phyloP scores from a whole-genome alignment of 2,113 vertebrate species.

The Pseudopodoces humilis region DNA sequence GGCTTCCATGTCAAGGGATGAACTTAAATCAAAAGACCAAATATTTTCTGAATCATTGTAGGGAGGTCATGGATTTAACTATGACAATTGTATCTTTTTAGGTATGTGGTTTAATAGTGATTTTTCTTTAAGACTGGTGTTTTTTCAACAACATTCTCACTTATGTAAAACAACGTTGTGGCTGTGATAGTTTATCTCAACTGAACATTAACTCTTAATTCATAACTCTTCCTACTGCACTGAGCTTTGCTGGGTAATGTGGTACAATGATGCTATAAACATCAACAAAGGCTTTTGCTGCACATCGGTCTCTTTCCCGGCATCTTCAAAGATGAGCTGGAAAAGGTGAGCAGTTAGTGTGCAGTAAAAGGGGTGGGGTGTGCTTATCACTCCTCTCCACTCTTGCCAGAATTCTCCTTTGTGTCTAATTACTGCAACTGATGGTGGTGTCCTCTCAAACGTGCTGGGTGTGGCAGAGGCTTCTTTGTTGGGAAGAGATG shows the following conservation, averaged over 20 bases:
- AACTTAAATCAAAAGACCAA: background rate
- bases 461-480: background rate
- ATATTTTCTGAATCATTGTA: background rate
- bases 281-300: background rate
- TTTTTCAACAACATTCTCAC: background rate
- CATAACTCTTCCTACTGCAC: background rate
- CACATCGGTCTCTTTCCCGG: background rate
- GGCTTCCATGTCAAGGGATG: background rate
- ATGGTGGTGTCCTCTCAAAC: background rate
- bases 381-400: background rate
- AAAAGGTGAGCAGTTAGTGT: background rate
- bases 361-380: background rate
- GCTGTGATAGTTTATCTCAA: background rate
- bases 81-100: background rate
- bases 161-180: rapidly evolving
- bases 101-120: background rate
- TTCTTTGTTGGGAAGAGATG: background rate
- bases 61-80: background rate
- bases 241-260: background rate
- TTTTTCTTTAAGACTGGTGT: background rate
- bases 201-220: background rate
- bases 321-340: background rate
- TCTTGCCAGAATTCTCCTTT: background rate
- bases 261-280: background rate
- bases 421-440: background rate